A percentile compares a stretch with the other conserved stretches of the same genome.
Conservation (phyloP, 2,888 invertebrate species). For the Luperina testacea region DNA sequence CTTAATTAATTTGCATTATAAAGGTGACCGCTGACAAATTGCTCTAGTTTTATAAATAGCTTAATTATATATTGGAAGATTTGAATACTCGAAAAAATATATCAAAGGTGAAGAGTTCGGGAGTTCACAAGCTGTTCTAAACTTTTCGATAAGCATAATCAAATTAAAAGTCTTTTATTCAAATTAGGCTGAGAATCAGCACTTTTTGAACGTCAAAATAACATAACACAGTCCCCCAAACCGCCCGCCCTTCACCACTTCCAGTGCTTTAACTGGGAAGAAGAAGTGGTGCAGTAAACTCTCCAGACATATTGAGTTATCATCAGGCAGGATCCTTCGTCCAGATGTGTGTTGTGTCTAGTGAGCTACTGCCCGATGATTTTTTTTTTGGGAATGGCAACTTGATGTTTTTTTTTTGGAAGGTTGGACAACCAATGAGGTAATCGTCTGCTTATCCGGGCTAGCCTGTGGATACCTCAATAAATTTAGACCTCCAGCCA, state of each 20-base stretch:
- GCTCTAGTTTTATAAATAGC: slow-evolving; percentile 19
- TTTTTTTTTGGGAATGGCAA: no score
- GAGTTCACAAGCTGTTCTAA: background rate
- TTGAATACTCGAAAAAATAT: background rate
- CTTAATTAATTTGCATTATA: slow-evolving; percentile 13
- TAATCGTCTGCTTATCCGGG: no score
- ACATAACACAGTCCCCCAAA: background rate
- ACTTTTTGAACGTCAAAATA: background rate
- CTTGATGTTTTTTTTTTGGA: no score
- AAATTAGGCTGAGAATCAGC: background rate
- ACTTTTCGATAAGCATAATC: no score
- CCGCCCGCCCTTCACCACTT: background rate
- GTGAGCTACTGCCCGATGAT: no score
- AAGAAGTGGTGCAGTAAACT: background rate
- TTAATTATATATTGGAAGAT: background rate
- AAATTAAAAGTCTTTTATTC: background rate
- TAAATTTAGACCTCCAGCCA: no score
- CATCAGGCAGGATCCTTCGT: no score
- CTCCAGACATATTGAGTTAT: background rate
- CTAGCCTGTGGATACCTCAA: no score
- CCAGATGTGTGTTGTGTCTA: no score
- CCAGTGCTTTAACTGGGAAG: background rate
- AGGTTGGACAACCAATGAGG: no score
- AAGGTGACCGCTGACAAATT: slow-evolving; percentile 21
- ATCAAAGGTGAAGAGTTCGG: background rate